Percentiles rank a stretch among this genome's conserved stretches.
Conservation (phyloP, 2,888 invertebrate species). For the Euphydryas editha region DNA sequence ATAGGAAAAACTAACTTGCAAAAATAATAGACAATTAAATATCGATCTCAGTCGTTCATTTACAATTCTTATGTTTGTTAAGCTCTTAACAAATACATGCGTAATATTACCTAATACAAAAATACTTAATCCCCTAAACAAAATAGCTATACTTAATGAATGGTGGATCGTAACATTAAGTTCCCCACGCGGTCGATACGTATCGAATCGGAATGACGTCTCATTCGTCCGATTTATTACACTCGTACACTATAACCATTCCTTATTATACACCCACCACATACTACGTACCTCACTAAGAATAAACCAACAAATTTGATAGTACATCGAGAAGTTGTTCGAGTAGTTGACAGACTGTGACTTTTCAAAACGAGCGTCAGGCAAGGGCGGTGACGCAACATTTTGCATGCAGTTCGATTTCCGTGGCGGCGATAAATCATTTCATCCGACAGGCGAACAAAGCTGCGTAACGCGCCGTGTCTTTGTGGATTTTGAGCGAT, state of each 20-base stretch:
- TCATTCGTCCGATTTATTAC: slow-evolving; percentile 79
- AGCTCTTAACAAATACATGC: slow-evolving; percentile 30
- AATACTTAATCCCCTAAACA: slow-evolving; percentile 63
- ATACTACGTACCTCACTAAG: slow-evolving; percentile 40
- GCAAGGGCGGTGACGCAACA: slow-evolving; percentile 74
- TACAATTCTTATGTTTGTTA: slow-evolving; percentile 17
- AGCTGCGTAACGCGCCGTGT: slow-evolving; percentile 81
- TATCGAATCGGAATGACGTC: slow-evolving; percentile 80
- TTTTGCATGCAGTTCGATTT: slow-evolving; percentile 75
- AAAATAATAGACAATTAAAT: slow-evolving; percentile 3
- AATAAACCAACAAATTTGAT: slow-evolving; percentile 19
- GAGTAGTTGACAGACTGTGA: slow-evolving; percentile 51
- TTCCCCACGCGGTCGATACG: slow-evolving; percentile 71
- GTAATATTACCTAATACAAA: slow-evolving; percentile 47
- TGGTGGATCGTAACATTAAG: slow-evolving; percentile 66
- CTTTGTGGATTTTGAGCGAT: slow-evolving; percentile 80
- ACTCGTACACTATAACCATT: slow-evolving; percentile 54
- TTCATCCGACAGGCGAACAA: slow-evolving; percentile 73
- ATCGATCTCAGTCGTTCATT: slow-evolving; percentile 31
- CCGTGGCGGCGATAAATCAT: slow-evolving; percentile 70
- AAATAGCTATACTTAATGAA: slow-evolving; percentile 79
- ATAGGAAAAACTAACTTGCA: slow-evolving; percentile 15
- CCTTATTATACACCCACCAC: slow-evolving; percentile 47
- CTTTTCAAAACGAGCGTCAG: slow-evolving; percentile 32
- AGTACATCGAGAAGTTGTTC: slow-evolving; percentile 37